These are phyloP conservation scores for Luperina testacea DNA, from an alignment of 2,888 invertebrate species.

Conservation along the genomic window DNA sequence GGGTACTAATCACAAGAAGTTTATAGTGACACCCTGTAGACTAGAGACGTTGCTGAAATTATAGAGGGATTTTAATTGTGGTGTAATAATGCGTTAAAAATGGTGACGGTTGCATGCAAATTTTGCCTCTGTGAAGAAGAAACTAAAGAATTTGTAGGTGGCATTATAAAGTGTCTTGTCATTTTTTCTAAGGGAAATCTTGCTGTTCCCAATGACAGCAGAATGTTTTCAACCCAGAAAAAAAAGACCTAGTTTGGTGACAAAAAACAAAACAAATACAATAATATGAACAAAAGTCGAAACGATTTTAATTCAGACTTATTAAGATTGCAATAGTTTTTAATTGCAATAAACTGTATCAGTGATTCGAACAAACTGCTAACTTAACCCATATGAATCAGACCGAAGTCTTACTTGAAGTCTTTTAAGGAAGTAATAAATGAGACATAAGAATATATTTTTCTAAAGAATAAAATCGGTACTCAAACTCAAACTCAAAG, in stretches of 20 bases:
- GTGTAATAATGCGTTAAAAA: constrained; percentile 45
- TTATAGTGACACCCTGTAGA: constrained; percentile 74
- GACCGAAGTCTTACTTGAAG: too few relatives aligned
- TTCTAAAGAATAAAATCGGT: not conserved
- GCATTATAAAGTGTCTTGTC: not conserved
- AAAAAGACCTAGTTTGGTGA: not conserved
- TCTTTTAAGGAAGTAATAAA: not conserved
- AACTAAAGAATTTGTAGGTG: not conserved
- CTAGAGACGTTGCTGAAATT: constrained; percentile 71
- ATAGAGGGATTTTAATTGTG: constrained; percentile 52
- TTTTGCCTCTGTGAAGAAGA: constrained; percentile 2
- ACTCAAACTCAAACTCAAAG: too few relatives aligned
- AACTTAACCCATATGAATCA: not conserved
- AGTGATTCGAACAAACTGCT: not conserved
- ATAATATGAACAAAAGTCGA: not conserved
- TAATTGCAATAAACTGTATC: not conserved
- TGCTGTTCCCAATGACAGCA: not conserved
- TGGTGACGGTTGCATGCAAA: not conserved
- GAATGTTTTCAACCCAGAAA: not conserved
- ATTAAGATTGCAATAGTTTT: constrained; percentile 11
- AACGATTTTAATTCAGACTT: not conserved
- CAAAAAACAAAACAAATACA: not conserved
- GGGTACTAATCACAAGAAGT: constrained; percentile 84
- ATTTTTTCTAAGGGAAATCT: not conserved
- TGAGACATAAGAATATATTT: not conserved